Evolutionary conservation across 30 jellyfish, hydroid and myxozoan genomes (phyloP), one percentile per base, ranked within the genome.

Genomic region (Hydractinia symbiolongicarpus): DNA sequence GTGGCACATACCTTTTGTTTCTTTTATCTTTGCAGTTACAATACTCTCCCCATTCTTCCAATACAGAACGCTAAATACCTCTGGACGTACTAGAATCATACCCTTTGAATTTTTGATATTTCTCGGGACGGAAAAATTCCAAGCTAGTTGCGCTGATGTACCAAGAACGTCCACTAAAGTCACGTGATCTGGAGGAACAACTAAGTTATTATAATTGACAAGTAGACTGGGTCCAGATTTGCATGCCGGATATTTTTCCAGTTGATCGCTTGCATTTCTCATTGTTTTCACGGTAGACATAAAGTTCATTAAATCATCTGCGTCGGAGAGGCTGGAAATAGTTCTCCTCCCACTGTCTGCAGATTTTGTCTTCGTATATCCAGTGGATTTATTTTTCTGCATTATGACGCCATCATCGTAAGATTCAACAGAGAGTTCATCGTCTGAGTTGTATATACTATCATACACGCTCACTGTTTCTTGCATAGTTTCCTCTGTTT

Each of bases 61-160:
- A 50, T 79, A 79, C 8, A 60, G 69, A 5, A 79, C 87, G 5
- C 71, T 30, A 61, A 79, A 79, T 20, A 79, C 83, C 44, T 79
- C 87, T 5, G 87, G 87, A 58, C 87, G 87, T 8, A 79, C 85
- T 61, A 79, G 66, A 61, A 79, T 67, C 53, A 68, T 21, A 19
- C 84, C 87, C 19, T 21, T 49, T 0, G 84, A 8, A 8, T 79
- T 61, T 16, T 66, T 13, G n/a, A 68, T 1, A 19, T 71, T 71
- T 53, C 67, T 79, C 15, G 87, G 87, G 4, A 79, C 50, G 15
- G 87, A 79, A 53, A 83, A 72, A 54, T 83, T 72, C 90, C 90
- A 83, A 53, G 81, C 56, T 6, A 83, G 85, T 73, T 83, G 85
- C 10, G 73, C 90, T 4, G 90, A 83, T 3, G 69, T 60, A 7